phyloP scores from a whole-genome alignment of 92 coral and sea anemone genomes.

The Heliopora coerulea region DNA sequence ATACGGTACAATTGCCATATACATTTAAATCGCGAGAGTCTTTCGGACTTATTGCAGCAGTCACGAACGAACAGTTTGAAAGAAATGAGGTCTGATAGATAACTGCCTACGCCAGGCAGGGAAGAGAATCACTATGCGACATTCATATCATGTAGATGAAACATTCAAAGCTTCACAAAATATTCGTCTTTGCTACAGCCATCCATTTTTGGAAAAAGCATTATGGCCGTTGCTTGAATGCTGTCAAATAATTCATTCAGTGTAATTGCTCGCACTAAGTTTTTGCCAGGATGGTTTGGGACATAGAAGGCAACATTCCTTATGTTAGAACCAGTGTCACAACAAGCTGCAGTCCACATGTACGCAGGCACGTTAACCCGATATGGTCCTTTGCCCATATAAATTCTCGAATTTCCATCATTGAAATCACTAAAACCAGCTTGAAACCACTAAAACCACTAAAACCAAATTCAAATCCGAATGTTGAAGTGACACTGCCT shows the following conservation, averaged over 20 bases:
- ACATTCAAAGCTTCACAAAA: no score
- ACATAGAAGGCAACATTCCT: constrained; percentile 4
- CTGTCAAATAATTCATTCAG: constrained; percentile 30
- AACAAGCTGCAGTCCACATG: constrained; percentile 23
- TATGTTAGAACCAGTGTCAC: background rate
- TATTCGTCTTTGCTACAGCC: no score
- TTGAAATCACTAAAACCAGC: constrained; percentile 50
- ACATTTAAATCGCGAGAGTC: no score
- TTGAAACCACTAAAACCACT: no score
- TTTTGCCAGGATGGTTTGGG: constrained; percentile 4
- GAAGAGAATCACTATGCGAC: no score
- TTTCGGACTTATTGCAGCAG: no score
- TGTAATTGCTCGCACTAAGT: constrained; percentile 1
- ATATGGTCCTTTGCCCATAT: background rate
- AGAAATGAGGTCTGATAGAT: no score
- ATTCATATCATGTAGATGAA: no score
- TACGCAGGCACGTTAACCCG: constrained; percentile 16
- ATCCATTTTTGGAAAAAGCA: constrained; percentile 34
- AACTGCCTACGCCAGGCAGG: no score
- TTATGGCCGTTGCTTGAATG: background rate
- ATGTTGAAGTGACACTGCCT: constrained; percentile 52
- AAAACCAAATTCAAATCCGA: constrained; percentile 24
- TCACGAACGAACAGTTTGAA: no score
- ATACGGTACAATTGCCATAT: no score
- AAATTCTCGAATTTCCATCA: background rate